Conservation (phyloP, 2,113 vertebrate species). For the Spilogale gracilis region DNA sequence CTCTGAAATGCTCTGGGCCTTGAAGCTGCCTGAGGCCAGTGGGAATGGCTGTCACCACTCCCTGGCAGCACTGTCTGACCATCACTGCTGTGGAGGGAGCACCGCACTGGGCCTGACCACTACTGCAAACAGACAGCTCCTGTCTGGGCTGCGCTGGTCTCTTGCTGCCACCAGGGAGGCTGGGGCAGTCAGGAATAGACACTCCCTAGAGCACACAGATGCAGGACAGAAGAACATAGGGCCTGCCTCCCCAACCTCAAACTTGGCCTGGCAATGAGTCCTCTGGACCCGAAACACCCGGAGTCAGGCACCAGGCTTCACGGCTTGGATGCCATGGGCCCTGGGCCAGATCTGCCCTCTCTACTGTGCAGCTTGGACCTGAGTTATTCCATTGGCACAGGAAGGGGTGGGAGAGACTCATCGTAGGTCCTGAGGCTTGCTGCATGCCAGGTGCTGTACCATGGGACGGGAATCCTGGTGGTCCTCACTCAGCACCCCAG, state of each 20-base stretch:
- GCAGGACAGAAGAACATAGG: not conserved
- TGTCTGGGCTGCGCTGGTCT: no score
- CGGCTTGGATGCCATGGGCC: not conserved
- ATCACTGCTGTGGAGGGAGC: not conserved
- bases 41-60: not conserved
- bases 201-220: not conserved
- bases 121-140: not conserved
- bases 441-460: not conserved
- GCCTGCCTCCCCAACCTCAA: not conserved
- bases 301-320: not conserved
- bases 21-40: not conserved
- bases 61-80: not conserved
- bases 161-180: not conserved
- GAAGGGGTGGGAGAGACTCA: not conserved
- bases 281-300: not conserved
- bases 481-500: not conserved
- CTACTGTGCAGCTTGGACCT: not conserved
- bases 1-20: not conserved
- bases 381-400: not conserved
- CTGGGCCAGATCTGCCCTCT: not conserved
- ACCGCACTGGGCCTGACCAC: accelerated
- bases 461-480: not conserved
- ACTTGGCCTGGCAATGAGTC: no score
- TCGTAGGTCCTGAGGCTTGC: not conserved
- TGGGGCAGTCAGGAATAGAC: not conserved